Evolutionary conservation across 2,797 vertebrate species (phyloP).

Genomic region (Chromis chromis): DNA sequence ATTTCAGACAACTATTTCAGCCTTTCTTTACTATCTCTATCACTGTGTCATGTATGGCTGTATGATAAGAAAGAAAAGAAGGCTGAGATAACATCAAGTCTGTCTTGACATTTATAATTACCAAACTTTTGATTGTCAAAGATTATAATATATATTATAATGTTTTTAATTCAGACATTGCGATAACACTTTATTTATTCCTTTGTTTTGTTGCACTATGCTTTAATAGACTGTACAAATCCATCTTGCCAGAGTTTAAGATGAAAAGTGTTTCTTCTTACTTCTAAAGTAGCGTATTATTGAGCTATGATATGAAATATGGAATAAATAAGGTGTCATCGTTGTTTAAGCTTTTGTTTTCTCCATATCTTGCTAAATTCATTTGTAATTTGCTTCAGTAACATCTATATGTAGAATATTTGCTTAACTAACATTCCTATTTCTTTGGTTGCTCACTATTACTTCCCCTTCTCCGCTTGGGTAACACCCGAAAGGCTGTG

Average conservation of each 20-base stretch:
- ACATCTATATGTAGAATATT: slow-evolving; percentile 68
- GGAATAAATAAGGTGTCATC: slow-evolving; percentile 72
- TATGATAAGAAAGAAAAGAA: slow-evolving; percentile 53
- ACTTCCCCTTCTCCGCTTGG: slow-evolving; percentile 77
- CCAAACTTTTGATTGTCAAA: slow-evolving; percentile 42
- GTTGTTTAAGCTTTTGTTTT: slow-evolving; percentile 27
- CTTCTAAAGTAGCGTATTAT: neutral
- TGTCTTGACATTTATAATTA: slow-evolving; percentile 47
- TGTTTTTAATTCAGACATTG: slow-evolving; percentile 38
- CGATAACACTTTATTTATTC: slow-evolving; percentile 77
- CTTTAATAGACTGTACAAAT: neutral
- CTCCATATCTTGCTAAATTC: slow-evolving; percentile 60
- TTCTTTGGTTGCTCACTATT: slow-evolving; percentile 80
- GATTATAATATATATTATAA: slow-evolving; percentile 37
- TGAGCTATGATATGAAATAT: neutral
- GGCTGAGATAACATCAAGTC: slow-evolving; percentile 53
- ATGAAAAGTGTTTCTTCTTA: neutral
- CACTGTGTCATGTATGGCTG: slow-evolving; percentile 10
- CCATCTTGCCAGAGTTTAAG: neutral
- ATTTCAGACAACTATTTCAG: slow-evolving; percentile 63
- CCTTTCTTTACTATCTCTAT: slow-evolving; percentile 56
- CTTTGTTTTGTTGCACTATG: neutral
- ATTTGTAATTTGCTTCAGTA: slow-evolving; percentile 71
- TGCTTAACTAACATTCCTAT: slow-evolving; percentile 92
- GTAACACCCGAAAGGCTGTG: slow-evolving; percentile 89